Evolutionary conservation across 2,888 invertebrate species (phyloP), one percentile per base, ranked within the genome.

Genomic region (Apotomis capreana): DNA sequence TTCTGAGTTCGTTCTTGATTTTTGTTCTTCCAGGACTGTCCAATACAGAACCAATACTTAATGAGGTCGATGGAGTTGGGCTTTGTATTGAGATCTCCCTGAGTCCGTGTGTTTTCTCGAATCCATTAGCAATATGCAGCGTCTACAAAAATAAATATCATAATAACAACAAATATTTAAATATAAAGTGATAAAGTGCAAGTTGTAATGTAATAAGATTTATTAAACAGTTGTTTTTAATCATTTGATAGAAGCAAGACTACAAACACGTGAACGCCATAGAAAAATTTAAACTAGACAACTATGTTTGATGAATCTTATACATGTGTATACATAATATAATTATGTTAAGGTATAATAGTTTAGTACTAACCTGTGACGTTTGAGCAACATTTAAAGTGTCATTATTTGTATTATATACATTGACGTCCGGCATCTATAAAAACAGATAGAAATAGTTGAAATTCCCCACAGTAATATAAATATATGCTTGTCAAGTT

Each of bases 381-480:
- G n/a, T 52, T 52, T 52, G 52, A 9, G 52, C 6, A 52, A n/a
- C n/a, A n/a, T n/a, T n/a, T n/a, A n/a, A n/a, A n/a, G n/a, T n/a
- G n/a, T n/a, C n/a, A n/a, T n/a, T n/a, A n/a, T n/a, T n/a, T n/a
- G n/a, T n/a, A n/a, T n/a, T n/a, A n/a, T n/a, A n/a, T n/a, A n/a
- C n/a, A n/a, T n/a, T n/a, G n/a, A n/a, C 6, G 15, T 15, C 15
- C 15, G 15, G 1, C 15, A 15, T 15, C 15, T 15, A 15, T 15
- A 15, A 15, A 15, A 0, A 15, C 15, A 15, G 1, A 15, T 1
- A 15, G 15, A 15, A 15, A 1, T n/a, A 15, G 0, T 0, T 15
- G 1, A 15, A 15, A 1, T 15, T 15, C 0, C 0, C 1, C 15
- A 0, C 1, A 1, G 1, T 1, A 15, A 15, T 1, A 0, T 1